Evolutionary conservation across 2,113 vertebrate genomes (phyloP).

Genomic region (Catharus bicknelli): DNA sequence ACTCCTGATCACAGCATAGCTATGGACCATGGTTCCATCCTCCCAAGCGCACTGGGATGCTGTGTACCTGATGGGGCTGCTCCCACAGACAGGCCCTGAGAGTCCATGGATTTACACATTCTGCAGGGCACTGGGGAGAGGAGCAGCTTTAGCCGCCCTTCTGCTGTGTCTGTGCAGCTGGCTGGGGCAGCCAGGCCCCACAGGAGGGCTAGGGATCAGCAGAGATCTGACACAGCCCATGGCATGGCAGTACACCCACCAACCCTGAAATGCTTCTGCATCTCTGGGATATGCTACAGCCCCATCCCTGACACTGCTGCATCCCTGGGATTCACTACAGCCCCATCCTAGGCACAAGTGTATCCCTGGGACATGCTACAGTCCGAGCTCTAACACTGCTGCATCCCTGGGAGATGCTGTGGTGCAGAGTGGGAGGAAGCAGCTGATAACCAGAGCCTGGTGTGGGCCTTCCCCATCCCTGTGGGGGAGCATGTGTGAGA

Average conservation of each 20-base stretch:
- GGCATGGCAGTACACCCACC: not conserved
- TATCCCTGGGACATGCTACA: not conserved
- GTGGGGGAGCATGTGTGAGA: not conserved
- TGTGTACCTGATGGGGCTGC: not conserved
- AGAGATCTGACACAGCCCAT: not conserved
- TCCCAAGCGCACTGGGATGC: accelerated
- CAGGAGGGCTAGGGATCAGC: not conserved
- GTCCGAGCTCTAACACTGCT: no score
- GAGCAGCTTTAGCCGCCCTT: accelerated
- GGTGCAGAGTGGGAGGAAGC: accelerated
- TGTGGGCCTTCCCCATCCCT: accelerated
- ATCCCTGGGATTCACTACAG: not conserved
- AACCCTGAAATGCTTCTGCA: not conserved
- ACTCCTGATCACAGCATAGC: not conserved
- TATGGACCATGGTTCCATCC: accelerated
- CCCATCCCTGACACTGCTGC: not conserved
- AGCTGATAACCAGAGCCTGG: not conserved
- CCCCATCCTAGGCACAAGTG: not conserved
- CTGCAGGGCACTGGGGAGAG: not conserved
- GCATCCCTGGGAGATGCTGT: not conserved
- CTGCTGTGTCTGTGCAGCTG: not conserved
- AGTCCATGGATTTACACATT: not conserved
- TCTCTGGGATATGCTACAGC: not conserved
- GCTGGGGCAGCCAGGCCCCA: not conserved
- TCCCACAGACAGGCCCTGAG: not conserved